Base-by-base conservation (phyloP, 2,888 invertebrate species). In the Diarsia rubi region DNA sequence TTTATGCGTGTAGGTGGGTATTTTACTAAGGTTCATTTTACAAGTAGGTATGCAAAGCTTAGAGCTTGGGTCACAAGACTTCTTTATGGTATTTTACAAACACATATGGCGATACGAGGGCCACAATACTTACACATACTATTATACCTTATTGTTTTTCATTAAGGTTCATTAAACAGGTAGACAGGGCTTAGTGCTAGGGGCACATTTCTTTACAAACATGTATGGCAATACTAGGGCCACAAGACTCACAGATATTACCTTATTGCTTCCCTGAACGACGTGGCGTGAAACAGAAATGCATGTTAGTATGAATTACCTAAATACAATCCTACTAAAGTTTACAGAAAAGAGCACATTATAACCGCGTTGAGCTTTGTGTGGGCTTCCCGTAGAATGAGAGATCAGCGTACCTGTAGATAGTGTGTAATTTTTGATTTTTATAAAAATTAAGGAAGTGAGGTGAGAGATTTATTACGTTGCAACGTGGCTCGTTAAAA, bases 221-320 rank as follows among this genome's bases (percentile, higher is more conserved):
- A 12, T n/a, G 1, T n/a, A 45, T 66, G 69, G 14, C 44, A 2
- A 19, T 64, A 37, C 47, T 24, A 3, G 73, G 81, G 44, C 11
- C 14, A 80, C 24, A 11, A 24, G 27, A 75, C 71, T 19, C 6
- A 71, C 71, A 71, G 2, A 71, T 44, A 75, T 75, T 75, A 75
- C 75, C 75, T 75, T 75, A 75, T 73, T 5, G 81, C 44, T 75
- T 73, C 75, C 74, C 75, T 75, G 81, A 73, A 73, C 4, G 81
- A 31, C 21, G 31, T 73, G 3, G 73, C 75, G 49, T 73, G 57
- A 80, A 75, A 75, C 31, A 75, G 24, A 73, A 75, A 44, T 14
- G 24, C 8, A n/a, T 62, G 44, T 14, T 44, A 37, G 31, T 80
- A 31, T 27, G 31, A 75, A 59, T 49, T 24, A 3, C 9, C 37